phyloP scores from a whole-genome alignment of 2,113 vertebrate genomes.

The Nyctereutes procyonoides region DNA sequence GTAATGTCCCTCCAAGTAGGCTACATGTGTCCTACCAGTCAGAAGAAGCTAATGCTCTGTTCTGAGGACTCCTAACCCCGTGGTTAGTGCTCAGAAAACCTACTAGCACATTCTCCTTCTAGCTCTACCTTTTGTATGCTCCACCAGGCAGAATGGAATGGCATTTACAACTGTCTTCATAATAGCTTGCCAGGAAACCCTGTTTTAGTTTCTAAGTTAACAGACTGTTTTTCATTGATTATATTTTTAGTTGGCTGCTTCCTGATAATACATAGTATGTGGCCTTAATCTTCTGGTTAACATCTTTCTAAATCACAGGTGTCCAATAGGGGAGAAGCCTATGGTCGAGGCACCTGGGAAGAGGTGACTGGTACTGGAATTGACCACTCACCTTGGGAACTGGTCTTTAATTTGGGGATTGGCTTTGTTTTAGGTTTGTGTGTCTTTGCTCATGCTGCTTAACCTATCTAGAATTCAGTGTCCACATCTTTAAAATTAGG shows the following conservation, averaged over 20 bases:
- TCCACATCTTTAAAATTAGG: background rate
- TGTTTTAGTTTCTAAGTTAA: constrained; percentile 11
- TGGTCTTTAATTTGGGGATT: background rate
- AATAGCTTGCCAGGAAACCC: background rate
- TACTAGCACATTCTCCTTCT: fast-evolving
- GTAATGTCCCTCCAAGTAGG: background rate
- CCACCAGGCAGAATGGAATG: background rate
- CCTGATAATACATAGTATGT: background rate
- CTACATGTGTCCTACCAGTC: background rate
- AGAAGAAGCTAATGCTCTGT: background rate
- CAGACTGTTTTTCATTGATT: constrained; percentile 19
- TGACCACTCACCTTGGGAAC: background rate
- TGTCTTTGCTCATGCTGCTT: background rate
- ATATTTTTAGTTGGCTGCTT: background rate
- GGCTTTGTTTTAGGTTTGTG: background rate
- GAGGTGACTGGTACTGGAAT: background rate
- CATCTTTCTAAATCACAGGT: background rate
- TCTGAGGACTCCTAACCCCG: background rate
- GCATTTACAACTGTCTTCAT: background rate
- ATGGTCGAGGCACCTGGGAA: background rate
- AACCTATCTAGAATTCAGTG: background rate
- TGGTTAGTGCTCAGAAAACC: background rate
- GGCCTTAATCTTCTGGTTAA: background rate
- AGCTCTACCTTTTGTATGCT: background rate
- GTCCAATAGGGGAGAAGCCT: background rate